phyloP scores from a whole-genome alignment of 2,113 vertebrate species.

The Brachionichthys hirsutus region DNA sequence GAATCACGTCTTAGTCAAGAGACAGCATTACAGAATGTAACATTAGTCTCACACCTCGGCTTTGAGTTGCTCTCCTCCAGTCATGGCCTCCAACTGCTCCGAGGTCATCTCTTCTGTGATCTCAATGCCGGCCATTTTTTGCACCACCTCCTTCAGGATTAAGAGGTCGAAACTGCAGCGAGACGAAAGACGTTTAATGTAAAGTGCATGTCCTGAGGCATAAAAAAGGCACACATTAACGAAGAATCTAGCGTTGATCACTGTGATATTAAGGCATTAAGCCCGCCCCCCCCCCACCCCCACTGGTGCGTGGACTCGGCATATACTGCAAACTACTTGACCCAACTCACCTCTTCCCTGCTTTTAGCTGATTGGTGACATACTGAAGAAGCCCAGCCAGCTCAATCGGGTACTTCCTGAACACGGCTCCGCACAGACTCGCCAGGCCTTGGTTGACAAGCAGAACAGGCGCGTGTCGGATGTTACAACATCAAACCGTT shows the following conservation, averaged over 20 bases:
- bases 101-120: conserved; percentile 98
- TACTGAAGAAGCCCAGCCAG: conserved; percentile 96
- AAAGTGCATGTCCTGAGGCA: not conserved
- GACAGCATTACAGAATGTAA: not conserved
- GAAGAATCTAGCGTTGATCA: not conserved
- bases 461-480: conserved; percentile 9
- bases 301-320: not conserved
- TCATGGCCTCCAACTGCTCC: conserved; percentile 98
- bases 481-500: conserved; percentile 25
- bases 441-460: conserved; percentile 82
- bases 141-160: conserved; percentile 98
- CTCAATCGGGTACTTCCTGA: conserved; percentile 98
- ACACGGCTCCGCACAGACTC: conserved; percentile 96
- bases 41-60: conserved; percentile 83
- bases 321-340: not conserved
- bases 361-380: conserved; percentile 97
- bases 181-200: conserved; percentile 15
- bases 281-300: no score
- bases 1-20: not conserved
- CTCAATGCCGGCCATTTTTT: conserved; percentile 99
- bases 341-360: conserved; percentile 89
- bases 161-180: conserved; percentile 91
- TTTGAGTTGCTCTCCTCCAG: conserved; percentile 96
- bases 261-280: not conserved
- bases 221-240: not conserved